Percentiles rank a stretch among this genome's conserved stretches.
These are phyloP conservation scores for Lerista edwardsae DNA, from an alignment of 2,797 vertebrate species.

Conservation along the genomic window DNA sequence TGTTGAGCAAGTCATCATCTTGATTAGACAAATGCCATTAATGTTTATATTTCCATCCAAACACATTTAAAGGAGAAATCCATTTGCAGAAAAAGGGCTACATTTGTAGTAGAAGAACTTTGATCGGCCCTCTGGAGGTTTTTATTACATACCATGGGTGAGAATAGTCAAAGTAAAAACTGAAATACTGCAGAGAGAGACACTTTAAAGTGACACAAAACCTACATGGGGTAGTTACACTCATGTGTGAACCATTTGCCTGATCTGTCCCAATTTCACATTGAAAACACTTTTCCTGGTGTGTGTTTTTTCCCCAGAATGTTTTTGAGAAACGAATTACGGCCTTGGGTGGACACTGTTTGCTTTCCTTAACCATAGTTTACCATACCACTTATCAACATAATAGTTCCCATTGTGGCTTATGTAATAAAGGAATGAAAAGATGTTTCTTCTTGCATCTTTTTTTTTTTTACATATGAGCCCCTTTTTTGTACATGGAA, in stretches of 20 bases:
- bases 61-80: background rate
- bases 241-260: background rate
- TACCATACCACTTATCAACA: no score
- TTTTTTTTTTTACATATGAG: no score
- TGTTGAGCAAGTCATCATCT: background rate
- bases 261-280: no score
- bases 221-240: background rate
- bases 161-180: background rate
- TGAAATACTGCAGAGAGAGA: background rate
- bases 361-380: no score
- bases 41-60: background rate
- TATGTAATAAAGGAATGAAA: no score
- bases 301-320: no score
- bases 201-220: background rate
- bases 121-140: background rate
- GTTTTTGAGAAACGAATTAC: no score
- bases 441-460: no score
- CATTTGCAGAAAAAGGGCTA: background rate
- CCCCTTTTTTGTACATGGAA: no score
- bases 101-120: background rate
- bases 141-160: background rate
- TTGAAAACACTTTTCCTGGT: no score
- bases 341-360: no score
- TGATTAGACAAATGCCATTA: background rate
- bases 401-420: no score